Evolutionary conservation across 2,113 vertebrate genomes (phyloP).

Genomic region (Eublepharis macularius): DNA sequence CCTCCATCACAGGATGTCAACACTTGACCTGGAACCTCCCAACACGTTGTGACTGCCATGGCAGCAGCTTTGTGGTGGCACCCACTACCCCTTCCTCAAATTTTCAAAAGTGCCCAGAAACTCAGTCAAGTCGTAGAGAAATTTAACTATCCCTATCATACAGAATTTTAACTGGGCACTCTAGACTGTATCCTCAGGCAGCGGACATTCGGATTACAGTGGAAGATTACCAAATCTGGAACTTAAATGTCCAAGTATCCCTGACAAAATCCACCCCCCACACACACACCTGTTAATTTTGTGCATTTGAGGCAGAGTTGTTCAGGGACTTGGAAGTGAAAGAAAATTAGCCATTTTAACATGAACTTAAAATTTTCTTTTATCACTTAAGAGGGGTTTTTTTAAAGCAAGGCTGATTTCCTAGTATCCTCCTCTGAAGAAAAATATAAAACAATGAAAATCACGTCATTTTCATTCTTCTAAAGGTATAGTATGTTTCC

Average conservation of each 20-base stretch:
- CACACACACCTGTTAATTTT: neutral
- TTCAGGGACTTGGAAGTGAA: neutral
- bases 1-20: too few relatives aligned
- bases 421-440: neutral
- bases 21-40: too few relatives aligned
- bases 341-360: neutral
- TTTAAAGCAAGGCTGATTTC: neutral
- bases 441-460: neutral
- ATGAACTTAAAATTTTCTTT: neutral
- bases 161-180: neutral
- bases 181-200: neutral
- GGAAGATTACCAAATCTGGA: neutral
- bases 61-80: too few relatives aligned
- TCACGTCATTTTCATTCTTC: slow-evolving; percentile 11
- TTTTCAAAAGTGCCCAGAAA: too few relatives aligned
- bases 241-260: neutral
- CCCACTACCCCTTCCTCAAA: too few relatives aligned
- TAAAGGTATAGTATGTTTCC: neutral
- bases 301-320: neutral
- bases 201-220: neutral
- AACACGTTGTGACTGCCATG: too few relatives aligned
- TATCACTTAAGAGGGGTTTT: slow-evolving; percentile 7
- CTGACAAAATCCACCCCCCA: neutral
- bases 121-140: too few relatives aligned
- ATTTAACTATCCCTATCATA: neutral